Evolutionary conservation across 2,888 invertebrate species (phyloP), one percentile per base, ranked within the genome.

Genomic region (Acronicta alni): DNA sequence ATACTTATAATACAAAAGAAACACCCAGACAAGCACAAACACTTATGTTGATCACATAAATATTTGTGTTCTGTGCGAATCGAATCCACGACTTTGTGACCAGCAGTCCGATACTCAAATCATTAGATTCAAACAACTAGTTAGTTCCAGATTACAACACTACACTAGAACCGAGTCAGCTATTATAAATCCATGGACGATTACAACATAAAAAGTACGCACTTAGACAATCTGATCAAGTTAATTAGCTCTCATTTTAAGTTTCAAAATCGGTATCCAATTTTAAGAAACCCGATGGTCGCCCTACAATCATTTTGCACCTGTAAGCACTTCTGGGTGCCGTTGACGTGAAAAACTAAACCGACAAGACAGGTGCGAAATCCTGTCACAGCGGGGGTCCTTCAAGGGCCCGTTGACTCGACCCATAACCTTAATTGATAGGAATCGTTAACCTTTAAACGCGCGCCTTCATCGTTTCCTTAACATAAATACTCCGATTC

Each of bases 391-490:
- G 88, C 84, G 91, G 94, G 93, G 92, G 92, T 89, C 88, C 49
- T 59, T 85, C 72, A 68, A 70, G 71, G 78, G 85, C 79, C 71
- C 85, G 78, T 82, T 90, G 87, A 84, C 83, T 89, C 88, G 82
- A 86, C 90, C 92, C 89, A 92, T 92, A 93, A 93, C 93, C 91
- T 90, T 93, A 94, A 93, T 94, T 93, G 94, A 94, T 94, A 93
- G 93, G 88, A 90, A 93, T 94, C 93, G 93, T 92, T 93, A 92
- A 91, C 89, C 93, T 92, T 92, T 91, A 92, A 91, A 88, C 89
- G 89, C 88, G 84, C 88, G 84, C 87, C 88, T 87, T 84, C 86
- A 77, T 83, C 88, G 89, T 89, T 90, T 89, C 93, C 89, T 88
- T 82, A 82, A 89, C 90, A 92, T 93, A 93, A 93, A 93, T 91